Conservation (phyloP, 1,140 invertebrate species). For the Tetragonula clypearis region DNA sequence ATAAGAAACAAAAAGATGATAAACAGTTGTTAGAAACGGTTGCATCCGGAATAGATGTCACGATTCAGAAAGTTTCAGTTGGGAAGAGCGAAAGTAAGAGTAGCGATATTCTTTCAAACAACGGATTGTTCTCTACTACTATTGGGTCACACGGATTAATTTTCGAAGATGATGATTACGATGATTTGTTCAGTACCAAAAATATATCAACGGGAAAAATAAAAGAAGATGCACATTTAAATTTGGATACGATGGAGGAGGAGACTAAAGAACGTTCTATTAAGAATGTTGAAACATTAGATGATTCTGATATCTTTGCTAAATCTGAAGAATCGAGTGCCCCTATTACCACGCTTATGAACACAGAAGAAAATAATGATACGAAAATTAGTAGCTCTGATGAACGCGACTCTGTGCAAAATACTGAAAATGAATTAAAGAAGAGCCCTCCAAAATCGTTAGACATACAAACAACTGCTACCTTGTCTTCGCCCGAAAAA, state of each 20-base stretch:
- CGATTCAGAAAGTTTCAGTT: slow-evolving; percentile 7
- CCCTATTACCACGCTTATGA: neutral
- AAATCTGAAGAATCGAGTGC: neutral
- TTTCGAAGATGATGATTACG: slow-evolving; percentile 72
- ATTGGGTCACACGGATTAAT: slow-evolving; percentile 47
- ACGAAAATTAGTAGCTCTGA: neutral
- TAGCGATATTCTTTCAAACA: slow-evolving; percentile 20
- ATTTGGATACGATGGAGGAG: neutral
- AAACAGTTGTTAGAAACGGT: neutral
- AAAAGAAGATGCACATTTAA: neutral
- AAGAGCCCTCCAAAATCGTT: slow-evolving; percentile 72
- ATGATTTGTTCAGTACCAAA: slow-evolving; percentile 68
- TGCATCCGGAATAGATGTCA: neutral
- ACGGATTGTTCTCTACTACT: slow-evolving; percentile 33
- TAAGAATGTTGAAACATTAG: neutral
- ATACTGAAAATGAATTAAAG: slow-evolving; percentile 38
- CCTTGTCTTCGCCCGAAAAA: slow-evolving; percentile 45
- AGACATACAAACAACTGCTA: slow-evolving; percentile 54
- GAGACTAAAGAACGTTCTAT: neutral
- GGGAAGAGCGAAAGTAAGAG: slow-evolving; percentile 31
- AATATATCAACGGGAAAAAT: neutral
- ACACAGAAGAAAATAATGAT: neutral
- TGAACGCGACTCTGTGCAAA: neutral
- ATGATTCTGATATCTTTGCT: neutral
- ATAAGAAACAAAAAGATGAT: neutral